Percentiles rank a stretch among this genome's conserved stretches.
Evolutionary conservation across 1,140 invertebrate genomes (phyloP).

Genomic region (Planococcus citri): DNA sequence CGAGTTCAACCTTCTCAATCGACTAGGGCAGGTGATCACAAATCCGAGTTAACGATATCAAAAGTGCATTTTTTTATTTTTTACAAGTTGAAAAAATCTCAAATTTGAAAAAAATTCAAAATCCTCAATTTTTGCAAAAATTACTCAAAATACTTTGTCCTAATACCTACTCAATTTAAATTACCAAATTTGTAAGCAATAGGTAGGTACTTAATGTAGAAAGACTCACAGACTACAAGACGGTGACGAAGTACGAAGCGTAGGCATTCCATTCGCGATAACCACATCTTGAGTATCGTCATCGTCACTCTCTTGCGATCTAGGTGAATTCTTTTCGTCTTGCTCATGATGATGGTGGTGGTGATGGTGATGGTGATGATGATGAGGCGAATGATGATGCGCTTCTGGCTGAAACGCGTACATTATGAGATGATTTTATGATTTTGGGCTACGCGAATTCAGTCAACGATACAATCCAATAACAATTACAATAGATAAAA

Average conservation of each 20-base stretch:
- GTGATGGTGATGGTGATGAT: constrained; percentile 4
- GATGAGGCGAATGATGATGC: neutral
- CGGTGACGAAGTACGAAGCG: neutral
- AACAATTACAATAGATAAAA: too few relatives aligned
- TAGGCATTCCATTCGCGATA: neutral
- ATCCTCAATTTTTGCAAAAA: too few relatives aligned
- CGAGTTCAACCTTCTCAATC: too few relatives aligned
- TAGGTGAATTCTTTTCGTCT: neutral
- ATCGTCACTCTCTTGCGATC: neutral
- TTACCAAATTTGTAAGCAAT: neutral
- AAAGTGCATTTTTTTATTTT: too few relatives aligned
- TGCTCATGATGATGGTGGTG: neutral
- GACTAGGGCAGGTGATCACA: too few relatives aligned
- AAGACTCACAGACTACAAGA: constrained; percentile 6
- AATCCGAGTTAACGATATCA: too few relatives aligned
- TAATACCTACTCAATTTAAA: neutral
- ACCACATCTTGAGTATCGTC: neutral
- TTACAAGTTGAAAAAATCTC: too few relatives aligned
- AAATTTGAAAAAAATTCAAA: too few relatives aligned
- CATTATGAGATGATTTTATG: too few relatives aligned
- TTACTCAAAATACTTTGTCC: too few relatives aligned
- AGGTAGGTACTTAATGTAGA: neutral
- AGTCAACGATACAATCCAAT: too few relatives aligned
- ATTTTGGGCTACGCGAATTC: too few relatives aligned
- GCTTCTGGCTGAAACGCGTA: constrained; percentile 4